Evolutionary conservation across 2,797 vertebrate species (phyloP), one percentile per base, ranked within the genome.

Genomic region (Austrolebias charrua): DNA sequence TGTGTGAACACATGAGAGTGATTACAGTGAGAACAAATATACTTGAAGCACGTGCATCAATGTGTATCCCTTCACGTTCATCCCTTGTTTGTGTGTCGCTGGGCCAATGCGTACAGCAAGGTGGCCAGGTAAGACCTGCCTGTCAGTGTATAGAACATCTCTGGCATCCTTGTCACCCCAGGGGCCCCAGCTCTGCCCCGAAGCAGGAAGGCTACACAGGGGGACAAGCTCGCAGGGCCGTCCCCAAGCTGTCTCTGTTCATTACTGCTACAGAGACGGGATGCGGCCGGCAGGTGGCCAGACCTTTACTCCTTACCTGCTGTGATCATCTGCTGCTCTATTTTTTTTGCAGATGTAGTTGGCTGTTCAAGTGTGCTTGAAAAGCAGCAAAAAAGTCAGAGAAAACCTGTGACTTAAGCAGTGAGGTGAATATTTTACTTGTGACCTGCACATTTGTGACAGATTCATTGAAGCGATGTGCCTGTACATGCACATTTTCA

Each of bases 231-330:
- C 90, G 86, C 93, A 75, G 94, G 93, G 80, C 63, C 86, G 94
- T 94, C 95, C 93, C 94, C 90, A 80, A 95, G 95, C 96, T 98
- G 96, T 98, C 96, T 94, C 88, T 94, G 92, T 96, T 97, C 95
- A 96, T 98, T 98, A 96, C 93, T 74, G 92, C 93, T 73, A 93
- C 92, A 92, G 91, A 93, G 91, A 94, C 80, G 92, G 93, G 89
- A 94, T 92, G 88, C 88, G 90, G 93, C 86, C 93, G 94, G 95
- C 95, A 95, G 95, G 94, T 94, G 94, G 89, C 87, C 92, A 91
- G 95, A 95, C 94, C 95, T 95, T 91, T 92, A 87, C 86, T 91
- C 92, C 87, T 90, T 90, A 92, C 93, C 93, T 89, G 86, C 94
- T 93, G 94, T 93, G 94, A 93, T 93, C 91, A 93, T 90, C 93